Conservation (phyloP, 1,140 invertebrate species). For the Nymphalis io region DNA sequence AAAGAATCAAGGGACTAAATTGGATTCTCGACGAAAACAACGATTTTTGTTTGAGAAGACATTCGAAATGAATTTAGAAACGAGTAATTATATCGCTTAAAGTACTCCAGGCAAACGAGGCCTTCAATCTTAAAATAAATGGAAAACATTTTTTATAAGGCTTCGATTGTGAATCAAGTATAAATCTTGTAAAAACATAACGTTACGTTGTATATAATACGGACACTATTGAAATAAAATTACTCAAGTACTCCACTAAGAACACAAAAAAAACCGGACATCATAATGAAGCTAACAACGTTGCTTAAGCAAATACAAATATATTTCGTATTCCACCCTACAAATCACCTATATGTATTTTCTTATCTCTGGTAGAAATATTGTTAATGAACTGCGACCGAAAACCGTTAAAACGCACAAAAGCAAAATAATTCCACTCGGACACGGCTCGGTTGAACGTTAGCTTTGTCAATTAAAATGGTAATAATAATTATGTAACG, state of each 20-base stretch:
- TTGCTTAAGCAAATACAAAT: not conserved
- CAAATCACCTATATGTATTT: not conserved
- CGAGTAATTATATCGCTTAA: slow-evolving; percentile 27
- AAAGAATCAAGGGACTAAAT: slow-evolving; percentile 40
- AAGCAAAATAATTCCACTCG: slow-evolving; percentile 15
- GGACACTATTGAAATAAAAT: no score
- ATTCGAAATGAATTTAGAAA: slow-evolving; percentile 26
- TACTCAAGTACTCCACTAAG: no score
- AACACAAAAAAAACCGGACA: not conserved
- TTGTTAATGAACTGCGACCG: slow-evolving; percentile 28
- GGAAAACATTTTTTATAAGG: not conserved
- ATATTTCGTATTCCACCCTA: not conserved
- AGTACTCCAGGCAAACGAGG: not conserved
- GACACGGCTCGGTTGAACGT: slow-evolving; percentile 15
- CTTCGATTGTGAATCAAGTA: not conserved
- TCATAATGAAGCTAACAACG: not conserved
- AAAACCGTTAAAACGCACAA: slow-evolving; percentile 33
- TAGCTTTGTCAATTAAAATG: slow-evolving; percentile 14
- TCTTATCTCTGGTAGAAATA: slow-evolving; percentile 22
- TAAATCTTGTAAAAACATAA: no score
- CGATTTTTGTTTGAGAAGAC: slow-evolving; percentile 32
- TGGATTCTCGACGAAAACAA: slow-evolving; percentile 40
- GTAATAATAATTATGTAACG: not conserved
- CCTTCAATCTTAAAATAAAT: not conserved
- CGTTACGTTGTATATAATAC: no score